Conservation (phyloP, 37 sponge, comb jelly and placozoan genomes). For the Theonella swinhoei region DNA sequence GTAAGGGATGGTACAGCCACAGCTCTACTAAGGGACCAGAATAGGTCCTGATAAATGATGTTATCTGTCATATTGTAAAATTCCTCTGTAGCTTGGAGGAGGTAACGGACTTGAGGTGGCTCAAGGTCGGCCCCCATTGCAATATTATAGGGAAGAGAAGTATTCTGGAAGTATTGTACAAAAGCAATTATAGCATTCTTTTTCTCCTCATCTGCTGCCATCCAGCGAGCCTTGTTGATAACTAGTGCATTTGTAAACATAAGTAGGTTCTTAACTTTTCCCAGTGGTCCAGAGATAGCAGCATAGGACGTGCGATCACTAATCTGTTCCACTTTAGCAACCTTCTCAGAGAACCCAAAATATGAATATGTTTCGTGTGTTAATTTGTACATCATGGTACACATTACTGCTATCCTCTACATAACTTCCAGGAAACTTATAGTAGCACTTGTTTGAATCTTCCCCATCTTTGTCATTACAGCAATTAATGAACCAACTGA, state of each 20-base stretch:
- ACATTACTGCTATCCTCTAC: background rate
- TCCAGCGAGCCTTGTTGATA: constrained; percentile 24
- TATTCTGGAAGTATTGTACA: background rate
- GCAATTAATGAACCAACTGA: background rate
- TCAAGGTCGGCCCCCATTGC: constrained; percentile 20
- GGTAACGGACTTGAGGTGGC: constrained; percentile 26
- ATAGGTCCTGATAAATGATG: background rate
- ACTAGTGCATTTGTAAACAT: constrained; percentile 48
- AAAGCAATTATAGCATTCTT: constrained; percentile 23
- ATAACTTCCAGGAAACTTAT: constrained; percentile 24
- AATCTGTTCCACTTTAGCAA: constrained; percentile 1
- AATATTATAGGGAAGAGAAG: background rate
- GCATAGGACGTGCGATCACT: constrained; percentile 5
- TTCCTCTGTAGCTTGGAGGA: background rate
- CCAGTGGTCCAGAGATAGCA: constrained; percentile 24
- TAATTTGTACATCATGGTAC: background rate
- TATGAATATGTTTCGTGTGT: background rate
- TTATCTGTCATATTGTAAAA: constrained; percentile 8
- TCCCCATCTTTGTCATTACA: background rate
- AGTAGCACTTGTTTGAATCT: background rate
- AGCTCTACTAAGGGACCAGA: background rate
- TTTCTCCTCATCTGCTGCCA: no score
- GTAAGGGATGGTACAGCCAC: constrained; percentile 3
- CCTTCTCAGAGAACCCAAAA: constrained; percentile 48
- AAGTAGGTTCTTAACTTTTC: constrained; percentile 1